Evolutionary conservation across 2,888 invertebrate genomes (phyloP).

Genomic region (Orthosia cruda): DNA sequence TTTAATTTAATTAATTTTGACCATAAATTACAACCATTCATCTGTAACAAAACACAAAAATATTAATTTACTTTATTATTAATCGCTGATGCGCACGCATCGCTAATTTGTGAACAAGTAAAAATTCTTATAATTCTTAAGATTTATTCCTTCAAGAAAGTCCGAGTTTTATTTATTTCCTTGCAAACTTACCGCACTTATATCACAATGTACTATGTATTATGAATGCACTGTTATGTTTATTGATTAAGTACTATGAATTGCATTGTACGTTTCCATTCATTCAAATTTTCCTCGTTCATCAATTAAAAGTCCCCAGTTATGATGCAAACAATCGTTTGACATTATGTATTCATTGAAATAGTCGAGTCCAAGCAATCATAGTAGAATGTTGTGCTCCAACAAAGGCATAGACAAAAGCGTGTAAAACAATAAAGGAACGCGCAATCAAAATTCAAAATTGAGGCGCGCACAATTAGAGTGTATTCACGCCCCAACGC

Average conservation of each 20-base stretch:
- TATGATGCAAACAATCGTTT: slow-evolving; percentile 56
- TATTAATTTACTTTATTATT: too few species aligned
- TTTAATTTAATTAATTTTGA: too few species aligned
- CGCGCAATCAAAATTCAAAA: slow-evolving; percentile 87
- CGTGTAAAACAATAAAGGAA: slow-evolving; percentile 83
- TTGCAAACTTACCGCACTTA: too few species aligned
- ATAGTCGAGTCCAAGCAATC: slow-evolving; percentile 63
- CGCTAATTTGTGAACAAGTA: too few species aligned
- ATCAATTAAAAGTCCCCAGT: slow-evolving; percentile 45
- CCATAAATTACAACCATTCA: too few species aligned
- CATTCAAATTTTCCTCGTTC: slow-evolving; percentile 36
- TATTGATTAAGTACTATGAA: background rate
- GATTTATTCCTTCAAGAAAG: too few species aligned
- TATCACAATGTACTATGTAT: too few species aligned
- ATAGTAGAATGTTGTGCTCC: slow-evolving; percentile 60
- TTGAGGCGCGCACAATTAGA: slow-evolving; percentile 84
- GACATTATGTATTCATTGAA: slow-evolving; percentile 60
- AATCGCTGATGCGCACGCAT: too few species aligned
- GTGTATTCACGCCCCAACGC: slow-evolving; percentile 85
- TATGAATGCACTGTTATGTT: background rate
- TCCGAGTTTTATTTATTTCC: too few species aligned
- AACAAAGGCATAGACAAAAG: slow-evolving; percentile 79
- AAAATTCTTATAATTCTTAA: too few species aligned
- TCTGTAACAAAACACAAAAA: too few species aligned
- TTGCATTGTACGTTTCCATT: slow-evolving; percentile 37